A percentile compares a stretch with the other conserved stretches of the same genome.
phyloP scores from a whole-genome alignment of 1,140 invertebrate species.

The Lethrus apterus region DNA sequence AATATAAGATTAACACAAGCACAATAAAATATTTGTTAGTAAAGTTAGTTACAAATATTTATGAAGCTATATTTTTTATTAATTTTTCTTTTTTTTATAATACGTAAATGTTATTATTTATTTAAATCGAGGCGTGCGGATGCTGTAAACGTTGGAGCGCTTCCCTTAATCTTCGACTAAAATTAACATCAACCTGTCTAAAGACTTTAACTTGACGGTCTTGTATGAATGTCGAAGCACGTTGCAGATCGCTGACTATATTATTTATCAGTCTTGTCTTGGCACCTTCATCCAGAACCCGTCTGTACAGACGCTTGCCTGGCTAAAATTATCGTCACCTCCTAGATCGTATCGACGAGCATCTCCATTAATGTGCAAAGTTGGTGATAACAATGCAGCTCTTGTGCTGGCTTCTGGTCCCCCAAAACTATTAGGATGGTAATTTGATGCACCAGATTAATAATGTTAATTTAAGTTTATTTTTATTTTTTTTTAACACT shows the following conservation, averaged over 20 bases:
- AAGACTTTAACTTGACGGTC: slow-evolving; percentile 70
- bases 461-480: no score
- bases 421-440: slow-evolving; percentile 88
- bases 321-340: slow-evolving; percentile 83
- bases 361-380: slow-evolving; percentile 45
- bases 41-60: no score
- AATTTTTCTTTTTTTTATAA: no score
- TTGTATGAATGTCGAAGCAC: slow-evolving; percentile 75
- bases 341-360: slow-evolving; percentile 66
- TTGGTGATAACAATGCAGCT: slow-evolving; percentile 44
- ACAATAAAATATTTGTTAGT: not conserved
- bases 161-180: slow-evolving; percentile 55
- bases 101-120: no score
- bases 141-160: slow-evolving; percentile 37
- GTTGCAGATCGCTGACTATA: slow-evolving; percentile 64
- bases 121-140: slow-evolving; percentile 4
- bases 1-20: not conserved
- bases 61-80: no score
- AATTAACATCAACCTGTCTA: slow-evolving; percentile 53
- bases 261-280: slow-evolving; percentile 67
- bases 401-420: slow-evolving; percentile 60
- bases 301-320: slow-evolving; percentile 69
- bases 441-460: slow-evolving; percentile 87
- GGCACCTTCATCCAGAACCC: slow-evolving; percentile 64
- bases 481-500: no score